phyloP scores from a whole-genome alignment of 2,888 invertebrate genomes.

The Drosophila rellima region DNA sequence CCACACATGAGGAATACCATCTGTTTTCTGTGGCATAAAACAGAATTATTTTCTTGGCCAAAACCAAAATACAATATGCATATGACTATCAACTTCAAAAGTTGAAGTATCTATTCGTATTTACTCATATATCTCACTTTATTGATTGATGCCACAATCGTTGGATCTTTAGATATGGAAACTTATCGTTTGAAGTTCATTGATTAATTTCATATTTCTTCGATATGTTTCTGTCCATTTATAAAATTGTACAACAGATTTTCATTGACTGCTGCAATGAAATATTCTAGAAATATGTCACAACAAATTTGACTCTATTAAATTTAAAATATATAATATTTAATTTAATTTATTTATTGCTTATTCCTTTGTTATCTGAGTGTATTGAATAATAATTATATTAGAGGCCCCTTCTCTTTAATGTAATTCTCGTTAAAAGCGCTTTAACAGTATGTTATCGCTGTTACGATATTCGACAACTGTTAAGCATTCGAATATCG shows the following conservation, averaged over 20 bases:
- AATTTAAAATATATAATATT: too few relatives aligned
- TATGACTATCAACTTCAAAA: constrained; percentile 72
- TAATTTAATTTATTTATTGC: too few relatives aligned
- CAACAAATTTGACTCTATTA: too few relatives aligned
- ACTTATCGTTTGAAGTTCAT: not conserved
- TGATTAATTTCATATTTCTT: not conserved
- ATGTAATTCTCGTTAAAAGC: not conserved
- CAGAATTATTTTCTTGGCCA: constrained; percentile 62
- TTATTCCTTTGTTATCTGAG: too few relatives aligned
- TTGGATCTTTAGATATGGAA: constrained; percentile 4
- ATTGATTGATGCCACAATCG: constrained; percentile 20
- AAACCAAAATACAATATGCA: constrained; percentile 20
- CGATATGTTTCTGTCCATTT: not conserved
- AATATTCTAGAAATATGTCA: too few relatives aligned
- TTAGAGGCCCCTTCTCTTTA: too few relatives aligned
- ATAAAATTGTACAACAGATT: not conserved
- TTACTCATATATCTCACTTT: constrained; percentile 17
- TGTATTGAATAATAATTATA: too few relatives aligned
- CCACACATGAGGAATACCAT: constrained; percentile 74
- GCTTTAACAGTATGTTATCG: constrained; percentile 18
- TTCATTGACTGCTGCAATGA: not conserved
- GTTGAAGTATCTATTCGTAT: constrained; percentile 38
- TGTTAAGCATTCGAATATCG: constrained; percentile 49
- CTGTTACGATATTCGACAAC: constrained; percentile 40
- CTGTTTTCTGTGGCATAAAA: constrained; percentile 57